These are phyloP conservation scores for Rhynchophorus ferrugineus DNA, from an alignment of 1,140 invertebrate genomes.

Conservation along the genomic window DNA sequence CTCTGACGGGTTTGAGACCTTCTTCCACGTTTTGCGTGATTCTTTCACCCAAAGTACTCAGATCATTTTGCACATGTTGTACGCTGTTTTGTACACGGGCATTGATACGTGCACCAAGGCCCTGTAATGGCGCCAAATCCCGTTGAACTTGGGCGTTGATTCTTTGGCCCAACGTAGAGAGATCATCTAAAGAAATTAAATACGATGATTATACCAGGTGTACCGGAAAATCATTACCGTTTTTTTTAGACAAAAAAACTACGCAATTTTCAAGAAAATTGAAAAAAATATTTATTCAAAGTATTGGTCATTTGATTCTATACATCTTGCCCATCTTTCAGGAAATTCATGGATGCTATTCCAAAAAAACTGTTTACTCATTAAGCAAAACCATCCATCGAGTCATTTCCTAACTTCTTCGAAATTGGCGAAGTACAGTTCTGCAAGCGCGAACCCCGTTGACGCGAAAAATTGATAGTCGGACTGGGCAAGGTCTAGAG, in stretches of 20 bases:
- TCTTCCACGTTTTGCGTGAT: slow-evolving; percentile 13
- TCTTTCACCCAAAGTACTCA: slow-evolving; percentile 11
- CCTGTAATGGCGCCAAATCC: background rate
- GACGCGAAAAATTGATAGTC: too few relatives aligned
- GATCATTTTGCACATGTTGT: background rate
- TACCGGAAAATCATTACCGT: background rate
- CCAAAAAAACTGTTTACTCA: too few relatives aligned
- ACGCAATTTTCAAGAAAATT: background rate
- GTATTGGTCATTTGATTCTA: background rate
- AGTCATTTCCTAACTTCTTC: too few relatives aligned
- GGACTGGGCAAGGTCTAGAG: too few relatives aligned
- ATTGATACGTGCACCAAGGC: background rate
- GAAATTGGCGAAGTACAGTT: too few relatives aligned
- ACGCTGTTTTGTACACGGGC: slow-evolving; percentile 1
- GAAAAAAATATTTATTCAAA: background rate
- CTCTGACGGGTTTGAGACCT: slow-evolving; percentile 17
- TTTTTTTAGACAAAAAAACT: background rate
- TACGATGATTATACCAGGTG: slow-evolving; percentile 4
- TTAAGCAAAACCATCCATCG: too few relatives aligned
- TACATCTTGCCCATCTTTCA: background rate
- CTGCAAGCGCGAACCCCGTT: too few relatives aligned
- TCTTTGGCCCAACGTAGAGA: background rate
- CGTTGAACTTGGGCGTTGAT: background rate
- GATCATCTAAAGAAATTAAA: background rate
- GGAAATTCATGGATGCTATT: background rate